Base-by-base conservation (phyloP, 2,113 vertebrate species). In the Salminus brasiliensis region DNA sequence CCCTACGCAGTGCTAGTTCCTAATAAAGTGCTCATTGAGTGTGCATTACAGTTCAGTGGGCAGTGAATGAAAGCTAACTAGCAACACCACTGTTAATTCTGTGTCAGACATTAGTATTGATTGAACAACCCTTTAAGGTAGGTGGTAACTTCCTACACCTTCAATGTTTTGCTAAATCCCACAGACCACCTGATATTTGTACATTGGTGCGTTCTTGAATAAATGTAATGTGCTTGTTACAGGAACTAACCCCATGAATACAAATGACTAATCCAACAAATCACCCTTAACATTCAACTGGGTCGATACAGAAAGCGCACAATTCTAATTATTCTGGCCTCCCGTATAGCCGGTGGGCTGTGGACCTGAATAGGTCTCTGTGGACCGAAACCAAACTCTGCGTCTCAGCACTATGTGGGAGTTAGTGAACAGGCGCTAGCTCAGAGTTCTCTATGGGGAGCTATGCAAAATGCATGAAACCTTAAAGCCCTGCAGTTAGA, bases 331-430 rank as follows among this genome's bases (percentile, higher is more conserved):
- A 66, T 66, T 66, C 60, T 25, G 60, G 4, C 43, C 45, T 39
- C n/a, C 63, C 6, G 3, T 66, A 27, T 6, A 76, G 45, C 60
- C 66, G 74, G 45, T 76, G 30, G 13, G 21, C 34, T 66, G 62
- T 66, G 62, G 62, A 21, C 34, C 34, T 39, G 62, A 66, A 39
- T 52, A 34, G 49, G 60, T 45, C 62, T 45, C 62, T 27, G 53
- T 75, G 41, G 67, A 47, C 57, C 6, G 70, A 79, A 75, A 34
- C 18, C 29, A 43, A 81, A 57, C 53, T 52, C 45, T 52, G 16
- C 34, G 53, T 75, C 74, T 67, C 74, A 67, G 74, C 62, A 55
- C 74, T 53, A 53, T 55, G 62, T 66, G 62, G n/a, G 62, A 21
- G 45, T 53, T 76, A 5, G 25, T 53, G 32, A 76, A 55, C 21